These are phyloP conservation scores for Sebastolobus altivelis DNA, from an alignment of 2,797 vertebrate genomes.

Conservation along the genomic window DNA sequence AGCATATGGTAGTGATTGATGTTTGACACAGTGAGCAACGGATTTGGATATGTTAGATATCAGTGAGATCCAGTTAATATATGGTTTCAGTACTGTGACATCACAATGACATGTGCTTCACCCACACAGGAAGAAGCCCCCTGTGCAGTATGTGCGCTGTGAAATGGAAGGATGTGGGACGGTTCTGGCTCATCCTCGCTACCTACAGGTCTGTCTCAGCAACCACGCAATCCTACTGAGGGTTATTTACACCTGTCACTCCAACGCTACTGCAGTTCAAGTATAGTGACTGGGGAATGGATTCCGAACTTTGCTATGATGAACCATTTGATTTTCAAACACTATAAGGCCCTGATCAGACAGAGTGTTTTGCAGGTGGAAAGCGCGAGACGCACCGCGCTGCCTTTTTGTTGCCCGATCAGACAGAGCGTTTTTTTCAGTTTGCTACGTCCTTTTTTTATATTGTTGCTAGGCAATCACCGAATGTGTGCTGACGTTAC, in stretches of 20 bases:
- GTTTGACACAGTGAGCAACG: not conserved
- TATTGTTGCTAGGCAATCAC: too few relatives aligned
- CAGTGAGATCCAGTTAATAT: not conserved
- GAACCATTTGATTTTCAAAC: not conserved
- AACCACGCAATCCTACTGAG: not conserved
- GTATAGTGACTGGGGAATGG: not conserved
- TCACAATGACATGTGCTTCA: slow-evolving; percentile 1
- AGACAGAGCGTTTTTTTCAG: too few relatives aligned
- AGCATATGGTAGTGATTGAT: not conserved
- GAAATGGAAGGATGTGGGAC: slow-evolving; percentile 99
- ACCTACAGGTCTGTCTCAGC: slow-evolving; percentile 90
- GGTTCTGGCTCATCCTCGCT: slow-evolving; percentile 96
- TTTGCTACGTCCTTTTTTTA: too few relatives aligned
- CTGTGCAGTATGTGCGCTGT: slow-evolving; percentile 97
- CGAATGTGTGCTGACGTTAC: too few relatives aligned
- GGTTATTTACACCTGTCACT: not conserved
- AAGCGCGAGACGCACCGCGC: too few relatives aligned
- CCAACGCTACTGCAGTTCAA: not conserved
- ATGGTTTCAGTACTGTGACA: slow-evolving; percentile 2
- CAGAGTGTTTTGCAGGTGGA: too few relatives aligned
- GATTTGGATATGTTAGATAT: not conserved
- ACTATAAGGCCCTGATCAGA: too few relatives aligned
- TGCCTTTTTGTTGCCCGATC: too few relatives aligned
- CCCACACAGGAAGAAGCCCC: slow-evolving; percentile 93
- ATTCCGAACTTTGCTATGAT: not conserved